Conservation (phyloP, 1,140 invertebrate genomes). For the Pachypeltis micranthus region DNA sequence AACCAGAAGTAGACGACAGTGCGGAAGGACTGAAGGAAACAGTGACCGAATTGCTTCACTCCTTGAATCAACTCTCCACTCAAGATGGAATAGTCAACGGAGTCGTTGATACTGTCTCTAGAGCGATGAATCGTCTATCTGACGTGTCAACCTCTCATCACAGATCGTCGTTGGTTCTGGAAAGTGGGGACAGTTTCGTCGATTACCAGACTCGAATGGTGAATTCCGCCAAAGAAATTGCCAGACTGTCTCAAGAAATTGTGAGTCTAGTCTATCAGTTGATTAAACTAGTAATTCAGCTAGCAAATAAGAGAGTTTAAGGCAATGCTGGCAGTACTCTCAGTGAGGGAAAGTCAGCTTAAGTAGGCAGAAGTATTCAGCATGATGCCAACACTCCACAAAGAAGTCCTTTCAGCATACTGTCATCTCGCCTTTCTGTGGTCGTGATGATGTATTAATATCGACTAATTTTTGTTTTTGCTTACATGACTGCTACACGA, state of each 20-base stretch:
- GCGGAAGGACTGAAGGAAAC: slow-evolving; percentile 66
- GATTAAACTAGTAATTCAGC: too few species aligned
- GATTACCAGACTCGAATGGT: slow-evolving; percentile 98
- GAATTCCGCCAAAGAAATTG: slow-evolving; percentile 83
- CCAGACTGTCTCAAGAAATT: slow-evolving; percentile 85
- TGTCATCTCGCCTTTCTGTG: too few species aligned
- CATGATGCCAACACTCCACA: too few species aligned
- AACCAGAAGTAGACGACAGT: slow-evolving; percentile 73
- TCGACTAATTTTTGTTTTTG: too few species aligned
- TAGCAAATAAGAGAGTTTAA: too few species aligned
- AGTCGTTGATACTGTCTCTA: slow-evolving; percentile 78
- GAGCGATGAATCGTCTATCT: slow-evolving; percentile 69
- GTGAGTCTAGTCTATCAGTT: slow-evolving; percentile 37
- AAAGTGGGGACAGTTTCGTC: slow-evolving; percentile 58
- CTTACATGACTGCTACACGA: too few species aligned
- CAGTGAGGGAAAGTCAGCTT: too few species aligned
- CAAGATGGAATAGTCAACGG: slow-evolving; percentile 74
- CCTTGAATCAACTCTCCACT: slow-evolving; percentile 71
- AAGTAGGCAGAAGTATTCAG: too few species aligned
- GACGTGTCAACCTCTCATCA: slow-evolving; percentile 42
- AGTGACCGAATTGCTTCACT: slow-evolving; percentile 65
- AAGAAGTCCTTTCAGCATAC: too few species aligned
- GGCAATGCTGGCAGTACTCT: too few species aligned
- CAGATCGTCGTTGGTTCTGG: slow-evolving; percentile 21
- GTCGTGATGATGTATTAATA: too few species aligned